Evolutionary conservation across 1,140 invertebrate genomes (phyloP).

Genomic region (Leptinotarsa texana): DNA sequence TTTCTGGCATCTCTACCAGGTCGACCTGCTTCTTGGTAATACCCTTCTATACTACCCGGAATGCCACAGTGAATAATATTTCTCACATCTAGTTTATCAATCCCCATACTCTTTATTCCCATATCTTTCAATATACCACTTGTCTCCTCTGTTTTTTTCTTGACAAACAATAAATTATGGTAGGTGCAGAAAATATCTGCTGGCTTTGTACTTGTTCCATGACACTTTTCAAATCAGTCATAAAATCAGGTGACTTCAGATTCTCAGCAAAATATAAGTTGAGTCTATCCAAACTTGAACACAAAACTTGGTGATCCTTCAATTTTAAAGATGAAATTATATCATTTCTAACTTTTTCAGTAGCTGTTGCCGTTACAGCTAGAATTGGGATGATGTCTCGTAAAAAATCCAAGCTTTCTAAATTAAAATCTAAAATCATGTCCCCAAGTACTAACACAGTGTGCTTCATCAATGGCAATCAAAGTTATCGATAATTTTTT

Average conservation of each 20-base stretch:
- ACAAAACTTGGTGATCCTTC: constrained; percentile 59
- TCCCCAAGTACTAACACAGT: constrained; percentile 85
- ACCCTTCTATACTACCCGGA: constrained; percentile 64
- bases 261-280: constrained; percentile 72
- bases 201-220: constrained; percentile 60
- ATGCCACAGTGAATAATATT: constrained; percentile 69
- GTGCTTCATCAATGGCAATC: constrained; percentile 73
- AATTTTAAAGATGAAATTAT: constrained; percentile 61
- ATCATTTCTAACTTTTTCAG: constrained; percentile 65
- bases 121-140: constrained; percentile 26
- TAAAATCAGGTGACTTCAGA: constrained; percentile 45
- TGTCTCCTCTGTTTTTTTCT: constrained; percentile 67
- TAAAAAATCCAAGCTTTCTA: constrained; percentile 61
- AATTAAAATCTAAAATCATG: constrained; percentile 54
- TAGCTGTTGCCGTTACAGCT: constrained; percentile 79
- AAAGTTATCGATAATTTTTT: constrained; percentile 60
- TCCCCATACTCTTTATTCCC: constrained; percentile 73
- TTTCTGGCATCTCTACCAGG: constrained; percentile 57
- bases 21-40: constrained; percentile 67
- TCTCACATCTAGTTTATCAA: constrained; percentile 86
- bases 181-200: constrained; percentile 55
- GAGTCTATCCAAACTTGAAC: constrained; percentile 71
- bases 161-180: constrained; percentile 79
- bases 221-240: constrained; percentile 44
- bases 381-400: constrained; percentile 67